Evolutionary conservation across 2,113 vertebrate genomes (phyloP), one percentile per base, ranked within the genome.

Genomic region (Phalacrocorax pelagicus): DNA sequence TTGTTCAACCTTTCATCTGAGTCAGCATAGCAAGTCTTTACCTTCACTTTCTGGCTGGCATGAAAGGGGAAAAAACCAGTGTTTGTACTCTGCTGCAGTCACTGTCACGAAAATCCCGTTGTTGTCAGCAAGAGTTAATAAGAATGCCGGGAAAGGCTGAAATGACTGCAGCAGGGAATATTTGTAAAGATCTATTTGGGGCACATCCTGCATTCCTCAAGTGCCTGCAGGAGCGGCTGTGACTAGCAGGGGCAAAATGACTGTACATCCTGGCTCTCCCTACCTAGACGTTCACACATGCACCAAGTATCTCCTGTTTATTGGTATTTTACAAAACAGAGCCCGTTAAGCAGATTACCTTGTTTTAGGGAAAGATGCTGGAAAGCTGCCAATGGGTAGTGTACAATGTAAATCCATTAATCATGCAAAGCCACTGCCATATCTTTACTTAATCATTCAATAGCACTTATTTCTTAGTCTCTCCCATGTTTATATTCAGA

Each of bases 141-240:
- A 0, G 2, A 88, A 55, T 88, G 65, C 79, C 5, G 4, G 74
- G 81, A 94, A 91, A 91, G 55, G 66, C 27, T 69, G 84, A 67
- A 87, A 62, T 40, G 13, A 80, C 62, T 87, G 81, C 73, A 65
- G 65, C 4, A 0, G 61, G 57, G 77, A 92, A n/a, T 82, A 49
- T 74, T 92, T 84, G 80, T 52, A 61, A 71, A 93, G 81, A 58
- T 65, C 90, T 88, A 79, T 92, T 92, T 81, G 88, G 70, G 90
- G 92, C 86, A 96, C 86, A 88, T 94, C 94, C 88, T 94, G 92
- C 80, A 90, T 95, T 93, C 80, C 88, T 58, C 57, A 78, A 55
- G 81, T 5, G 36, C 67, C 81, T 73, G 54, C 49, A 87, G 72
- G 55, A 96, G 63, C 1, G 18, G 79, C 74, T 70, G 74, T 86